These are phyloP conservation scores for Cryptosula pallasiana DNA, from an alignment of 2,888 invertebrate genomes.

Conservation along the genomic window DNA sequence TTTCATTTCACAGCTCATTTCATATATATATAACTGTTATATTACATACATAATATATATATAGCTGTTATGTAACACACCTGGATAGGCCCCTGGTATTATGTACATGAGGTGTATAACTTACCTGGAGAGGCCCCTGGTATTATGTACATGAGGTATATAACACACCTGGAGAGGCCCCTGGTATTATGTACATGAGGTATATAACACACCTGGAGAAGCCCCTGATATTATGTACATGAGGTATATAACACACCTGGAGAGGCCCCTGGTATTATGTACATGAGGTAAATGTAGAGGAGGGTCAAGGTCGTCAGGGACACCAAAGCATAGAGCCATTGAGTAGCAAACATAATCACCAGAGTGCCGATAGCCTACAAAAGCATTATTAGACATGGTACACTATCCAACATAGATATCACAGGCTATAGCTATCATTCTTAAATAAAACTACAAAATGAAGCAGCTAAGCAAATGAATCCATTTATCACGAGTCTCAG, in stretches of 20 bases:
- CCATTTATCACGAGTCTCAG: no score
- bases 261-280: conserved; percentile 89
- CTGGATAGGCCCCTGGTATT: no score
- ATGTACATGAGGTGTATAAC: no score
- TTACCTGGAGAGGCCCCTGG: no score
- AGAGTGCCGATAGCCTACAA: conserved; percentile 78
- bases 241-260: conserved; percentile 83
- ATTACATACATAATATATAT: no score
- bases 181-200: conserved; percentile 90
- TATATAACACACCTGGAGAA: conserved; percentile 81
- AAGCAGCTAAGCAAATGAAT: no score
- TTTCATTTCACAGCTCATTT: no score
- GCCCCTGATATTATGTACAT: conserved; percentile 92
- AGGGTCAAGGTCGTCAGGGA: conserved; percentile 75
- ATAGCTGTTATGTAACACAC: no score
- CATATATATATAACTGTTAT: no score
- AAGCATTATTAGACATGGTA: conserved; percentile 16
- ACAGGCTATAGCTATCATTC: no score
- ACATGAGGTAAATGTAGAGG: conserved; percentile 89
- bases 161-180: conserved; percentile 79
- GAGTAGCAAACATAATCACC: conserved; percentile 83
- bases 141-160: no score
- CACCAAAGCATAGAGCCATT: conserved; percentile 85
- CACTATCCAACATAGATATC: not conserved
- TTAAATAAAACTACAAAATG: no score